A percentile compares a stretch with the other conserved stretches of the same genome.
phyloP scores from a whole-genome alignment of 1,140 invertebrate species.

The Oedothorax gibbosus region DNA sequence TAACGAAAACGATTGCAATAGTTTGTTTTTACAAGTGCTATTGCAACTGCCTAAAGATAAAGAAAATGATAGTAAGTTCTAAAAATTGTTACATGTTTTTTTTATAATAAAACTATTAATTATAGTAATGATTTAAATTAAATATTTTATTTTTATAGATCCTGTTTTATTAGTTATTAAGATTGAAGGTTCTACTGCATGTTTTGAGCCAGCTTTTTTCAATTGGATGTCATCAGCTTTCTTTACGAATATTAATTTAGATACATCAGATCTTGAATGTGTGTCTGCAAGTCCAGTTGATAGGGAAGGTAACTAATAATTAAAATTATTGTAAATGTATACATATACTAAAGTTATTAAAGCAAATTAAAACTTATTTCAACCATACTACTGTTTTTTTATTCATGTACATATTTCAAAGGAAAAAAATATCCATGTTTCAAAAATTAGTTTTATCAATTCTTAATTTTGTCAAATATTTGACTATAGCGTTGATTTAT shows the following conservation, averaged over 20 bases:
- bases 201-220: constrained; percentile 44
- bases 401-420: no score
- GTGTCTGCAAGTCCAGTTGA: constrained; percentile 26
- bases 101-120: background rate
- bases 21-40: constrained; percentile 16
- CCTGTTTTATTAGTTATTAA: constrained; percentile 22
- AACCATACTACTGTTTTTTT: no score
- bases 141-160: constrained; percentile 10
- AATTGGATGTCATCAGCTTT: constrained; percentile 33
- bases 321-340: no score
- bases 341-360: no score
- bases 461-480: no score
- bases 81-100: background rate
- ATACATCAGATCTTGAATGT: background rate
- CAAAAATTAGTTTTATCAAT: no score
- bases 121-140: background rate
- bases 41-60: constrained; percentile 22
- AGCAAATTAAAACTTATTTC: no score
- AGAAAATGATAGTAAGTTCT: constrained; percentile 12
- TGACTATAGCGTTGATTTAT: no score
- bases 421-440: no score
- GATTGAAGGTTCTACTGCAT: constrained; percentile 38
- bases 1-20: background rate
- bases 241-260: constrained; percentile 9
- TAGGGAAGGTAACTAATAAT: constrained; percentile 21